Conservation (phyloP, 1,140 invertebrate species). For the Zophobas morio region DNA sequence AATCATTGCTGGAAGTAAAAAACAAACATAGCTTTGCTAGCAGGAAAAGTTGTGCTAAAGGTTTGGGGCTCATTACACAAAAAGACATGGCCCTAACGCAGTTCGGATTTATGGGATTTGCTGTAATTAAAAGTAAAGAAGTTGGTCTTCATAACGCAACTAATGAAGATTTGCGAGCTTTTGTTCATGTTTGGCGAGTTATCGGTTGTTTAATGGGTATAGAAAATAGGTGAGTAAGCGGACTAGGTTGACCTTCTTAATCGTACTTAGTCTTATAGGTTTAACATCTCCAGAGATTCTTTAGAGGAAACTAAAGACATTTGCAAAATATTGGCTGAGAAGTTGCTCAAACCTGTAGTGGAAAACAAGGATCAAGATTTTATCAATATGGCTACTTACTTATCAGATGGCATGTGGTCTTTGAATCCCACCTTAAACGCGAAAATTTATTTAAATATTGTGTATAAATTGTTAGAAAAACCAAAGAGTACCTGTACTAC, state of each 20-base stretch:
- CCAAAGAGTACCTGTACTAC: constrained; percentile 1
- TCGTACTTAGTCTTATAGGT: constrained; percentile 57
- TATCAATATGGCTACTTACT: constrained; percentile 55
- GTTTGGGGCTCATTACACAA: constrained; percentile 75
- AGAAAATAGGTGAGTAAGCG: constrained; percentile 77
- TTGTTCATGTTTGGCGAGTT: constrained; percentile 88
- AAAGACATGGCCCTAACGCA: constrained; percentile 88
- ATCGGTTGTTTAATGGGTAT: constrained; percentile 87
- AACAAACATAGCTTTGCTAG: constrained; percentile 76
- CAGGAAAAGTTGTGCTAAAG: constrained; percentile 67
- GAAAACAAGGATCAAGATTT: constrained; percentile 54
- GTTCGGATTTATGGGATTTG: constrained; percentile 89
- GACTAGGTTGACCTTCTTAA: neutral
- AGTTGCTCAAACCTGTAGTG: constrained; percentile 53
- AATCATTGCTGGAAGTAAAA: constrained; percentile 78
- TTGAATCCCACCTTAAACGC: constrained; percentile 60
- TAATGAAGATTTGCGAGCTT: constrained; percentile 79
- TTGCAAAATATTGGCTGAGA: constrained; percentile 58
- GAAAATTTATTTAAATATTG: constrained; percentile 54
- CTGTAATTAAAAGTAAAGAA: constrained; percentile 76
- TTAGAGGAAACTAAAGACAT: constrained; percentile 63
- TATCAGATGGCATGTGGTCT: constrained; percentile 61
- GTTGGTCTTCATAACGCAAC: constrained; percentile 74
- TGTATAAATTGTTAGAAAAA: constrained; percentile 47
- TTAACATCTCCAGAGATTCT: constrained; percentile 64